A percentile compares a stretch with the other conserved stretches of the same genome.
phyloP scores from a whole-genome alignment of 2,888 invertebrate species.

The Taphrorychus bicolor region DNA sequence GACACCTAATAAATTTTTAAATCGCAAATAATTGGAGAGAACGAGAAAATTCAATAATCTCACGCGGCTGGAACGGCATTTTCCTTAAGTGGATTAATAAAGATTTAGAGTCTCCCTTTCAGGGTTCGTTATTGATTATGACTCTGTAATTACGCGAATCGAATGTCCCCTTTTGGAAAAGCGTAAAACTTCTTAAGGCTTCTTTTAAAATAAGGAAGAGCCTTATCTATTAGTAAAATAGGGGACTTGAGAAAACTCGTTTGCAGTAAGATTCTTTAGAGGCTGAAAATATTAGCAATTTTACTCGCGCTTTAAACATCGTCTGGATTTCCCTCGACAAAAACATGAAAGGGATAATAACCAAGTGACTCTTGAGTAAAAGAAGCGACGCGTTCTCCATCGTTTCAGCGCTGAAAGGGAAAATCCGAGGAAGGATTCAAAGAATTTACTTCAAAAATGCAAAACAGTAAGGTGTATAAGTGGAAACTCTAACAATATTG shows the following conservation, averaged over 20 bases:
- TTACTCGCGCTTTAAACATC: background rate
- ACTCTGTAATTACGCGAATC: background rate
- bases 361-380: background rate
- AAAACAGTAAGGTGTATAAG: too few relatives aligned
- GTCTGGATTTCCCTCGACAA: background rate
- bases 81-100: slow-evolving; percentile 3
- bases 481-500: too few relatives aligned
- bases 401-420: background rate
- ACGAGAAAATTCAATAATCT: background rate
- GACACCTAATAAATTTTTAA: background rate
- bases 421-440: background rate
- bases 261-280: background rate
- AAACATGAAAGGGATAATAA: background rate
- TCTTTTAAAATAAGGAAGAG: background rate
- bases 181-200: background rate
- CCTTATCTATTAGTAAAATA: background rate
- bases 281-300: background rate
- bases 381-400: background rate
- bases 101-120: background rate
- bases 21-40: background rate
- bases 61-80: background rate
- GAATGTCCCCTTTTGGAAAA: background rate
- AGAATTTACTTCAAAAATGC: background rate
- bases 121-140: background rate
- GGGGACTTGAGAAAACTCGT: background rate